Evolutionary conservation across 1,140 invertebrate species (phyloP).

Genomic region (Oscheius sp.): DNA sequence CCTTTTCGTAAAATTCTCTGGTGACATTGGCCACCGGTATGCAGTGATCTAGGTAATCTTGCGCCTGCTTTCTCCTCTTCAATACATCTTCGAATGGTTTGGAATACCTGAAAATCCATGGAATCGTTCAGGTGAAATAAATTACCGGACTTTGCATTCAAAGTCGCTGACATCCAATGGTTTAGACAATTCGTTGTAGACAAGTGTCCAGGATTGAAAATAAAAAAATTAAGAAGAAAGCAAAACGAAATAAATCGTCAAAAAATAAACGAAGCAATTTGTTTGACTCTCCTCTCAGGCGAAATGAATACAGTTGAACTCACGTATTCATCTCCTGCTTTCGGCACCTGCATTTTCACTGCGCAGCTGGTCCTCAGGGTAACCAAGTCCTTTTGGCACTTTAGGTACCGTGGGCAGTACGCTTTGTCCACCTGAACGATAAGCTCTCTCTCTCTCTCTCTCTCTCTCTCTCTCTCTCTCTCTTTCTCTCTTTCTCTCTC

Average conservation of each 20-base stretch:
- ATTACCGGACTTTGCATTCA: neutral
- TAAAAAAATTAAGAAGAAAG: too few species aligned
- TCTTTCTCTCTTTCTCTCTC: too few species aligned
- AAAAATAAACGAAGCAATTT: too few species aligned
- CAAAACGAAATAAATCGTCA: too few species aligned
- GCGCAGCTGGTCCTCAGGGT: neutral
- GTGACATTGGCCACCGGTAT: neutral
- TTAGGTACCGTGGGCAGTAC: neutral
- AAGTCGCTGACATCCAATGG: neutral
- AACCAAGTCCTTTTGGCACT: neutral
- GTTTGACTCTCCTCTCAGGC: too few species aligned
- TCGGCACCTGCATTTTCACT: neutral
- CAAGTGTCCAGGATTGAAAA: neutral
- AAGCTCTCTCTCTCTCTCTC: neutral
- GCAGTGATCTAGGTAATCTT: neutral
- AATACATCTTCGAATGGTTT: neutral
- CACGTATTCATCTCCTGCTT: neutral
- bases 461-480: neutral
- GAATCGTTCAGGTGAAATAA: neutral
- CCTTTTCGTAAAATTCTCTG: neutral
- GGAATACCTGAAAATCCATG: neutral
- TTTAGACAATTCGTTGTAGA: neutral
- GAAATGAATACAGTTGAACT: neutral
- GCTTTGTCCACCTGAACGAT: neutral
- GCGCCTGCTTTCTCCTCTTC: slow-evolving; percentile 3